Conservation (phyloP, 2,113 vertebrate species). For the Prietella phreatophila region DNA sequence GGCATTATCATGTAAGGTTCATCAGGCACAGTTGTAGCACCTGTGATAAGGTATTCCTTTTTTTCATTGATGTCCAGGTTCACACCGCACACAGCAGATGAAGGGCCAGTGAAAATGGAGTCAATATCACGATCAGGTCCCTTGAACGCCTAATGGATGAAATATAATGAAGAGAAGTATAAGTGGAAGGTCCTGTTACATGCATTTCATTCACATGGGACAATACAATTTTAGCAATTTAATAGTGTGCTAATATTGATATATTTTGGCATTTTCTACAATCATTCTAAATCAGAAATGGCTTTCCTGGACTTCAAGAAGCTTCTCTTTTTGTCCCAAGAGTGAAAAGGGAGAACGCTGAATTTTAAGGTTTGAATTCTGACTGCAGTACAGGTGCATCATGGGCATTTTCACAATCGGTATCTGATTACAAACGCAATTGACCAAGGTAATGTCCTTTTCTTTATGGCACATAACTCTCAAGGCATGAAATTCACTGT, state of each 20-base stretch:
- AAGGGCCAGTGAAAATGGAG: conserved; percentile 85
- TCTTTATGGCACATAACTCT: not conserved
- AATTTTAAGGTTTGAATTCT: not conserved
- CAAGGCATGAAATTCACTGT: not conserved
- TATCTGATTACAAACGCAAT: not conserved
- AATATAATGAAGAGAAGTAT: not conserved
- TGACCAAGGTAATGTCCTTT: not conserved
- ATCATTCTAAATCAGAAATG: not conserved
- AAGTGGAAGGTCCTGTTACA: not conserved
- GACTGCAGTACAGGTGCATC: not conserved
- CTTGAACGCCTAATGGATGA: conserved; percentile 86
- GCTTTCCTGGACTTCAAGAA: not conserved
- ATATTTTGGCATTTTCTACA: not conserved
- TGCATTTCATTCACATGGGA: not conserved
- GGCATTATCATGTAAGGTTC: not conserved
- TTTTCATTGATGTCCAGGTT: conserved; percentile 80
- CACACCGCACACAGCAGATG: conserved; percentile 86
- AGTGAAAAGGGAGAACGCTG: not conserved
- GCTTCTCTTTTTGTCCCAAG: not conserved
- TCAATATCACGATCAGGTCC: conserved; percentile 82
- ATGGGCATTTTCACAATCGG: not conserved
- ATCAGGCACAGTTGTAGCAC: conserved; percentile 60
- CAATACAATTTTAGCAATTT: not conserved
- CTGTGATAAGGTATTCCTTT: conserved; percentile 90
- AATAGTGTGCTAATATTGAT: not conserved